Percentiles rank a stretch among this genome's conserved stretches.
These are phyloP conservation scores for Nyctibius grandis DNA, from an alignment of 2,797 vertebrate species.

Conservation along the genomic window DNA sequence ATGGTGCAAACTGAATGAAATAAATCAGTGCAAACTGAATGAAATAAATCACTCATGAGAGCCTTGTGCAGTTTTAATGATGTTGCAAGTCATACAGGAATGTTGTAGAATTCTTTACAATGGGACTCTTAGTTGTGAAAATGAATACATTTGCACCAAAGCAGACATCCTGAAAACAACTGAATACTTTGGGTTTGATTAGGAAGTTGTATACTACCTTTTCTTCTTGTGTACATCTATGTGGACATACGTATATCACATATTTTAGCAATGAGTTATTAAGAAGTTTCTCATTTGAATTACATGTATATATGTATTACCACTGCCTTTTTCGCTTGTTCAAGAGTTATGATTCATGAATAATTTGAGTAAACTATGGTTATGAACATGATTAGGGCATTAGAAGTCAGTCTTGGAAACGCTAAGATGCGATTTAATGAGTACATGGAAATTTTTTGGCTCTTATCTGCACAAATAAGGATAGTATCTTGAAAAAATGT, in stretches of 20 bases:
- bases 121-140: not conserved
- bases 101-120: not conserved
- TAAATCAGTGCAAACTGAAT: not conserved
- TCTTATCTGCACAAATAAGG: not conserved
- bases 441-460: not conserved
- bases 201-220: not conserved
- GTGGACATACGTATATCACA: rapidly evolving
- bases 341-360: not conserved
- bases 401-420: not conserved
- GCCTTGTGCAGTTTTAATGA: not conserved
- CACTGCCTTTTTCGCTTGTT: rapidly evolving
- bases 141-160: not conserved
- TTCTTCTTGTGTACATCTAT: not conserved
- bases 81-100: not conserved
- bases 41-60: not conserved
- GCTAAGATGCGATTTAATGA: not conserved
- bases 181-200: not conserved
- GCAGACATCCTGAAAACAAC: not conserved
- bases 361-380: not conserved
- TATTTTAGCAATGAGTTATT: not conserved
- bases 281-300: not conserved
- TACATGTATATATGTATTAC: rapidly evolving
- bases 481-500: not conserved
- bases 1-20: not conserved
- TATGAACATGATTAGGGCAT: not conserved